Conservation (phyloP, 1,140 invertebrate genomes). For the Drosophila dunni region DNA sequence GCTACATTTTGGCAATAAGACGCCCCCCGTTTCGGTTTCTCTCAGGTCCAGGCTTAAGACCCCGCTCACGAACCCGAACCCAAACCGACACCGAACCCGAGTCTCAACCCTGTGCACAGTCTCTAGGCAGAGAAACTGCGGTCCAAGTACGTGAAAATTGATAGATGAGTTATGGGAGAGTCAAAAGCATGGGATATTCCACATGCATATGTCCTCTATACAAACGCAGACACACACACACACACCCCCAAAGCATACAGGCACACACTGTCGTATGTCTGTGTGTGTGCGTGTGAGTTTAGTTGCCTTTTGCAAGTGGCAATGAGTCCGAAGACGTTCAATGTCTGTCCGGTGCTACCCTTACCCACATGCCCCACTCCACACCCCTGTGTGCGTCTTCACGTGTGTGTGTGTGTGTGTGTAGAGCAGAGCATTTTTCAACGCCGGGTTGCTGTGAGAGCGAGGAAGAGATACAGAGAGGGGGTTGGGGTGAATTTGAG, state of each 20-base stretch:
- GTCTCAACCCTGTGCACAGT: slow-evolving; percentile 14
- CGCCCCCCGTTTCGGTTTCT: slow-evolving; percentile 56
- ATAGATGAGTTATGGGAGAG: slow-evolving; percentile 82
- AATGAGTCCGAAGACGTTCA: slow-evolving; percentile 82
- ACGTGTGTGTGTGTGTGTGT: slow-evolving; percentile 31
- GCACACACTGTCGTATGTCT: slow-evolving; percentile 20
- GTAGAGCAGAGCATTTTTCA: slow-evolving; percentile 70
- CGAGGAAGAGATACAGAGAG: neutral
- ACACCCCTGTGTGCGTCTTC: neutral
- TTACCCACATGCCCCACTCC: slow-evolving; percentile 13
- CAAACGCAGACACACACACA: slow-evolving; percentile 47
- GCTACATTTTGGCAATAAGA: slow-evolving; percentile 82
- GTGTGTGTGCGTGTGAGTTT: slow-evolving; percentile 44
- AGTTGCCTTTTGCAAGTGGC: slow-evolving; percentile 78
- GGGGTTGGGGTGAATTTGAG: slow-evolving; percentile 1
- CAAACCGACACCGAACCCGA: slow-evolving; percentile 26
- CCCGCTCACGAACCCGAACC: slow-evolving; percentile 23
- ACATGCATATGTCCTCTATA: slow-evolving; percentile 75
- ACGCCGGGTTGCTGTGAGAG: slow-evolving; percentile 29
- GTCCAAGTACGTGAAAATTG: slow-evolving; percentile 84
- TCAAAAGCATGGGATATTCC: slow-evolving; percentile 33
- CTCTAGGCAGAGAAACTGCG: slow-evolving; percentile 50
- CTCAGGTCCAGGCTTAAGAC: slow-evolving; percentile 58
- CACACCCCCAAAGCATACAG: slow-evolving; percentile 10
- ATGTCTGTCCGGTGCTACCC: slow-evolving; percentile 57